phyloP scores from a whole-genome alignment of 2,888 invertebrate species.

The Sepiola atlantica region DNA sequence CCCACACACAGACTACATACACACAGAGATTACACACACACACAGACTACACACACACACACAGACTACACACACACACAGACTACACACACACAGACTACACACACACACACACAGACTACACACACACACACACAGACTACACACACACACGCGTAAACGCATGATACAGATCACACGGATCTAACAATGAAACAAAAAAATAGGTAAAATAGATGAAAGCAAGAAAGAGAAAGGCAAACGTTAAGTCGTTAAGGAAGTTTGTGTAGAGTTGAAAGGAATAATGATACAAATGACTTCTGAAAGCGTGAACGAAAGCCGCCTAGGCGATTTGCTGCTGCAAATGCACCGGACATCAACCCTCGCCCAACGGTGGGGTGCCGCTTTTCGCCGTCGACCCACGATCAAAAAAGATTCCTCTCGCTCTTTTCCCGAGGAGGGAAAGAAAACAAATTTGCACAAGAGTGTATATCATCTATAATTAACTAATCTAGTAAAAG shows the following conservation, averaged over 20 bases:
- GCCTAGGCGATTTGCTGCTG: background rate
- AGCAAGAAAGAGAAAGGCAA: background rate
- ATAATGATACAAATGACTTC: slow-evolving; percentile 32
- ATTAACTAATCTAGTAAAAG: too few species aligned
- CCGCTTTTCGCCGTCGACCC: background rate
- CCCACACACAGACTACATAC: background rate
- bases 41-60: background rate
- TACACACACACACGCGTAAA: too few species aligned
- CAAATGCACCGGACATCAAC: background rate
- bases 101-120: background rate
- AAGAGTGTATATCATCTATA: too few species aligned
- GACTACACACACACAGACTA: background rate
- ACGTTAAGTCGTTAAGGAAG: too few species aligned
- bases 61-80: background rate
- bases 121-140: background rate
- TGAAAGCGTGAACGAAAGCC: background rate
- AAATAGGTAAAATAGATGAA: background rate
- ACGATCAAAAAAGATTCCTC: background rate
- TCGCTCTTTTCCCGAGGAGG: too few species aligned
- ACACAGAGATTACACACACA: too few species aligned
- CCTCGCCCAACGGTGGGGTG: background rate
- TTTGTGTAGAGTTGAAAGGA: background rate
- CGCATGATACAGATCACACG: background rate
- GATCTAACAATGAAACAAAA: background rate
- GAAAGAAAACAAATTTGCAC: too few species aligned